These are phyloP conservation scores for Malurus cyaneus DNA, from an alignment of 2,113 vertebrate species.

Conservation along the genomic window DNA sequence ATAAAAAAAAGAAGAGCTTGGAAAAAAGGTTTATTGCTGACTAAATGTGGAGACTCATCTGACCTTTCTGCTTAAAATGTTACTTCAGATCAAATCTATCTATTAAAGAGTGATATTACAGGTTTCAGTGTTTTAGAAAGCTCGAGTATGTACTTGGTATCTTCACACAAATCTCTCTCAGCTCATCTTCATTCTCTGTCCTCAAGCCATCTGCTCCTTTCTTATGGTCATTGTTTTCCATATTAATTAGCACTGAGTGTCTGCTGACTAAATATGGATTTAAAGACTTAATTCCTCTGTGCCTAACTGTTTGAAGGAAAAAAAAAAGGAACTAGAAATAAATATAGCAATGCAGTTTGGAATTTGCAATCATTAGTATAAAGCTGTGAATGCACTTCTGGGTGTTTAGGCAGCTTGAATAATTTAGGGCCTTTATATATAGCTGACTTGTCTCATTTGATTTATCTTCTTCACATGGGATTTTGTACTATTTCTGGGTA, in stretches of 20 bases:
- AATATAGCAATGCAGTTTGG: background rate
- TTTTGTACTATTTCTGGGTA: conserved; percentile 43
- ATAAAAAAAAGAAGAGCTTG: background rate
- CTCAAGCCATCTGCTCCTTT: conserved; percentile 40
- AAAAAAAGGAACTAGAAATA: background rate
- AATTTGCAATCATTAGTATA: conserved; percentile 49
- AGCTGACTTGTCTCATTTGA: conserved; percentile 58
- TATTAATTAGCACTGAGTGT: conserved; percentile 37
- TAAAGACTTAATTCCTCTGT: conserved; percentile 42
- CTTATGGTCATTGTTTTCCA: conserved; percentile 37
- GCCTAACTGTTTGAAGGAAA: background rate
- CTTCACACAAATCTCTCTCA: background rate
- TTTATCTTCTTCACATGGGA: conserved; percentile 44
- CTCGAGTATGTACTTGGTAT: background rate
- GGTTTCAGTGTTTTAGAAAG: background rate
- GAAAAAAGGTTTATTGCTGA: background rate
- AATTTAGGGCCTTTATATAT: conserved; percentile 58
- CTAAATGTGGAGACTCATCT: background rate
- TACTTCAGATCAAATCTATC: background rate
- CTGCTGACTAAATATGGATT: conserved; percentile 41
- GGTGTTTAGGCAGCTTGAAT: conserved; percentile 62
- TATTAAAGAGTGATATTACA: background rate
- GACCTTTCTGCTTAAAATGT: conserved; percentile 40
- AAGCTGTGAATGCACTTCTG: conserved; percentile 49
- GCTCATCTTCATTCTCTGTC: background rate